Conservation (phyloP, 2,888 invertebrate species). For the Acanthosoma haemorrhoidale region DNA sequence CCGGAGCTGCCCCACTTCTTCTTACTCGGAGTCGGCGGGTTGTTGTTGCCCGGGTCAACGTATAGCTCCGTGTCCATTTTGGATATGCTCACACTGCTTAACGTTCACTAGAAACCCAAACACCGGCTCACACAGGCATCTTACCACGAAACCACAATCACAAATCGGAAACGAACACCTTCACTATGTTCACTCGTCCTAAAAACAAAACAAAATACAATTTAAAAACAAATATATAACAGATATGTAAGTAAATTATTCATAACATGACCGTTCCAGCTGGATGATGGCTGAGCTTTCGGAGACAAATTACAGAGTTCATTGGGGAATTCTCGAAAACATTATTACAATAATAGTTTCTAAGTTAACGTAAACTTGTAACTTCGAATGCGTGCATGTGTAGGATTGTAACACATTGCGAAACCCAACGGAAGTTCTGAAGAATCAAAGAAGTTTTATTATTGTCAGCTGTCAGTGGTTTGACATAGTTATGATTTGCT, state of each 20-base stretch:
- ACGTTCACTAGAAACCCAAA: slow-evolving; percentile 9
- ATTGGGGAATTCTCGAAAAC: too few species aligned
- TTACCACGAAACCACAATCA: slow-evolving; percentile 13
- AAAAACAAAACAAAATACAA: slow-evolving; percentile 27
- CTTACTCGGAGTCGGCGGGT: slow-evolving; percentile 30
- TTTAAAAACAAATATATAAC: background rate
- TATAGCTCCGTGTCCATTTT: slow-evolving; percentile 38
- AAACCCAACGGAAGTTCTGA: too few species aligned
- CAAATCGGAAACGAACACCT: background rate
- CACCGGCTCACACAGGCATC: slow-evolving; percentile 32
- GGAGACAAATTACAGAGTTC: too few species aligned
- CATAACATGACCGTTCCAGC: background rate
- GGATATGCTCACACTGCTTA: slow-evolving; percentile 4
- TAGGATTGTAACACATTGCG: too few species aligned
- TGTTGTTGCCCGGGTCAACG: slow-evolving; percentile 39
- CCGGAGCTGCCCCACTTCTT: slow-evolving; percentile 42
- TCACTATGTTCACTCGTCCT: slow-evolving; percentile 19
- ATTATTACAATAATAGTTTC: too few species aligned
- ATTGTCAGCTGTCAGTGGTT: too few species aligned
- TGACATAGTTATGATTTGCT: too few species aligned
- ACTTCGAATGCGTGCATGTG: too few species aligned
- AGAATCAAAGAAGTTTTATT: too few species aligned
- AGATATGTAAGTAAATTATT: background rate
- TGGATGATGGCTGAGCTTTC: background rate
- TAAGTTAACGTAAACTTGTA: too few species aligned